These are phyloP conservation scores for Hydrozoanthus gracilis DNA, from an alignment of 92 coral and sea anemone species.

Conservation along the genomic window DNA sequence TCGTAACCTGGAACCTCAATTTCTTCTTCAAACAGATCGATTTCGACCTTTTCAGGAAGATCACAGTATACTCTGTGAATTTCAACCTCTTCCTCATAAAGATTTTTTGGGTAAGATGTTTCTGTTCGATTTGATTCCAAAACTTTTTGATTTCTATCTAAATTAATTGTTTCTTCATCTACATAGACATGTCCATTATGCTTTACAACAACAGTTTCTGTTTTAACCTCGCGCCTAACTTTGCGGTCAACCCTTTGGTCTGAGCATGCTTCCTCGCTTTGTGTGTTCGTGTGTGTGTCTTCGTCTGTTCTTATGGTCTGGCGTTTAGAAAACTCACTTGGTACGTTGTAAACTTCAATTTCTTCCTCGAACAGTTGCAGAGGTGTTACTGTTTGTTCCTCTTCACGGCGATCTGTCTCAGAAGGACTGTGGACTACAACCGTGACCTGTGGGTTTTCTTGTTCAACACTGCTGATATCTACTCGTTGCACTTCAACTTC, in stretches of 20 bases:
- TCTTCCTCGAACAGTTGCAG: conserved; percentile 58
- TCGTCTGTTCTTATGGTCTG: conserved; percentile 29
- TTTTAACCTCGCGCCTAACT: conserved; percentile 8
- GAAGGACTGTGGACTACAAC: not conserved
- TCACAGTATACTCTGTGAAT: conserved; percentile 14
- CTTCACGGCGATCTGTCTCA: conserved; percentile 16
- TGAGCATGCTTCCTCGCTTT: conserved; percentile 1
- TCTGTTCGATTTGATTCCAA: conserved; percentile 6
- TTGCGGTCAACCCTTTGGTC: not conserved
- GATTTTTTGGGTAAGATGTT: conserved; percentile 15
- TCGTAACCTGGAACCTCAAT: conserved; percentile 59
- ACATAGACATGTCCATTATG: conserved; percentile 36
- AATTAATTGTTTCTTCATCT: conserved; percentile 8
- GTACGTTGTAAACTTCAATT: conserved; percentile 42
- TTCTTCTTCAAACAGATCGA: conserved; percentile 62
- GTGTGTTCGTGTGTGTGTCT: conserved; percentile 30
- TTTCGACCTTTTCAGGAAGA: conserved; percentile 15
- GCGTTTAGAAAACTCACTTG: conserved; percentile 18
- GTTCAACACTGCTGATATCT: conserved; percentile 3
- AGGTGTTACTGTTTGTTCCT: conserved; percentile 18
- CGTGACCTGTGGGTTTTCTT: not conserved
- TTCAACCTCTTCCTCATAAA: conserved; percentile 36
- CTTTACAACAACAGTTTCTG: conserved; percentile 16
- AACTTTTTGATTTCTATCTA: not conserved
- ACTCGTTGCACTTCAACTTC: conserved; percentile 67